Base-by-base conservation (phyloP, 2,113 vertebrate genomes). In the Ornithorhynchus anatinus region DNA sequence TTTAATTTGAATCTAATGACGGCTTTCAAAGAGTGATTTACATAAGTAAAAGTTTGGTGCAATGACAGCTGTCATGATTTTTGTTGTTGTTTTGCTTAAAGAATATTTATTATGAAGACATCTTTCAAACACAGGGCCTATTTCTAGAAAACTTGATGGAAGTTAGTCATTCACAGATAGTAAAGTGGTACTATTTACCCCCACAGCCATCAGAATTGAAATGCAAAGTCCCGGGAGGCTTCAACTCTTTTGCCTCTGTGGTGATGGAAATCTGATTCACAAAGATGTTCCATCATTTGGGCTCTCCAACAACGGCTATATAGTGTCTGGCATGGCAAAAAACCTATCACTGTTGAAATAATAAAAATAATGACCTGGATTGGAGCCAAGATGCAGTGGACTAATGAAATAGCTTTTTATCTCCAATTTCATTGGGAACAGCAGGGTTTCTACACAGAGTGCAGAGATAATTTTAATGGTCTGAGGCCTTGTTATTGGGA, bases 1-100 rank as follows among this genome's bases (percentile, higher is more conserved):
- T 88, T 91, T 89, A 89, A 89, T 89, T 91, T 81, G 69, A 42
- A 45, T 86, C 44, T 90, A 87, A 89, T 82, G 83, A 79, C 74
- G 74, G 78, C 59, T 86, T 84, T 84, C 70, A 77, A 56, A 82
- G 88, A 84, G 78, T 70, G 61, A 76, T 69, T 62, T 80, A 69
- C 77, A 29, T 72, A 65, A n/a, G 47, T 59, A 82, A 68, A 89
- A 75, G 59, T 85, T 91, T 69, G 77, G 59, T 56, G 59, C 69
- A 72, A 40, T 45, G 73, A 68, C 75, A 88, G 79, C 77, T 84
- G 81, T 77, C 77, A 37, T 72, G 70, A 84, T 72, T 43, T 61
- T 75, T 58, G 59, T 72, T 54, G 50, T 79, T 25, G 52, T 59
- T 86, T 88, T 69, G 58, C 72, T 85, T 73, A 81, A 84, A 53